phyloP scores from a whole-genome alignment of 2,888 invertebrate genomes.

The Netelia melanura region DNA sequence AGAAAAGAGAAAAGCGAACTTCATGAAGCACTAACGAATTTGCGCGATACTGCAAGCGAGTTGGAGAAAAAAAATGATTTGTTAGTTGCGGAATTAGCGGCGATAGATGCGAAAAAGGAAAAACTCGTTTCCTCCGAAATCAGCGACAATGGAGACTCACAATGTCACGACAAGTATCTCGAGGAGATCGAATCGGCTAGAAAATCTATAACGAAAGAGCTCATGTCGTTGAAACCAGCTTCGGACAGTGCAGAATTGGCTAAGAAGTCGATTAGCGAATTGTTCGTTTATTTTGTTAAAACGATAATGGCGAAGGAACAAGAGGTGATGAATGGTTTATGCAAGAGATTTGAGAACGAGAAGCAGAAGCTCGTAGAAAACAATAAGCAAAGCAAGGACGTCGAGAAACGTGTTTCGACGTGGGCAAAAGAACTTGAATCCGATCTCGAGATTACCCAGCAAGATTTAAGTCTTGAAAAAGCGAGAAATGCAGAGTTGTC shows the following conservation, averaged over 20 bases:
- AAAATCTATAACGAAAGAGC: constrained; percentile 77
- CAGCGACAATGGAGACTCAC: constrained; percentile 14
- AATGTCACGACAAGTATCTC: constrained; percentile 75
- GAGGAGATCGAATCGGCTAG: constrained; percentile 76
- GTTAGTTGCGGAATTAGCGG: constrained; percentile 67
- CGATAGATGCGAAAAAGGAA: not conserved
- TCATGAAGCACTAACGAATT: constrained; percentile 20
- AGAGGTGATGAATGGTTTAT: constrained; percentile 76
- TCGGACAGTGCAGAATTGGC: constrained; percentile 40
- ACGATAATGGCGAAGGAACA: constrained; percentile 78
- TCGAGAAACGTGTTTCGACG: constrained; percentile 73
- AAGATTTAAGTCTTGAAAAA: constrained; percentile 75
- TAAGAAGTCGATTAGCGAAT: constrained; percentile 73
- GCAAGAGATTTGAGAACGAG: constrained; percentile 70
- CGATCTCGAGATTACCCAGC: constrained; percentile 79
- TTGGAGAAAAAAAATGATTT: constrained; percentile 59
- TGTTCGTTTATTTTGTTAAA: constrained; percentile 77
- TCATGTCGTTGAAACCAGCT: constrained; percentile 73
- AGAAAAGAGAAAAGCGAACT: constrained; percentile 67
- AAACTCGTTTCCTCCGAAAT: not conserved
- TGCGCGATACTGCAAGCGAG: constrained; percentile 53
- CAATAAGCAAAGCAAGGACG: constrained; percentile 75
- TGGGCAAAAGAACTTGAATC: constrained; percentile 80
- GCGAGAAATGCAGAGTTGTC: constrained; percentile 59
- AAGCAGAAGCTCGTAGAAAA: constrained; percentile 76